Evolutionary conservation across 2,888 invertebrate species (phyloP).

Genomic region (Drosophila leonis): DNA sequence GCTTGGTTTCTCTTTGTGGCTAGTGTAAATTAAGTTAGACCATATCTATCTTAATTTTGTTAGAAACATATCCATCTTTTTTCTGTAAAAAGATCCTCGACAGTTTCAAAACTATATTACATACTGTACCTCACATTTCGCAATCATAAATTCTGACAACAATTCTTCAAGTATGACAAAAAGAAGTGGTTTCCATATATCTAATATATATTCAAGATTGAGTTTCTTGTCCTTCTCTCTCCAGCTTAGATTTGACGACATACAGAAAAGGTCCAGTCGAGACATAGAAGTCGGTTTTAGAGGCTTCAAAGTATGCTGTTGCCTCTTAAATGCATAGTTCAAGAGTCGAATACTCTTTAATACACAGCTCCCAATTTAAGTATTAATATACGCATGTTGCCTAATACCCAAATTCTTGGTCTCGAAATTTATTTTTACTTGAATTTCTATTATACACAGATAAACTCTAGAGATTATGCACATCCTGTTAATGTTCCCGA

Average conservation of each 20-base stretch:
- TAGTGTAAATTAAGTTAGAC: background rate
- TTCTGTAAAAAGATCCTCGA: background rate
- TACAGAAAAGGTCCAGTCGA: too few relatives aligned
- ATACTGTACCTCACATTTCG: too few relatives aligned
- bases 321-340: background rate
- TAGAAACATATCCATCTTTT: too few relatives aligned
- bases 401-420: background rate
- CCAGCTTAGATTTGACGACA: too few relatives aligned
- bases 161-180: background rate
- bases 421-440: conserved; percentile 2
- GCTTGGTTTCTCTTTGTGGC: background rate
- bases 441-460: background rate
- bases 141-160: too few relatives aligned
- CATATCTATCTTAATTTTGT: background rate
- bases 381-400: background rate
- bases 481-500: conserved; percentile 40
- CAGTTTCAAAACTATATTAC: background rate
- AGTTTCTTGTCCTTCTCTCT: background rate
- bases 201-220: background rate
- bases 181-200: background rate
- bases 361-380: background rate
- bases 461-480: conserved; percentile 29
- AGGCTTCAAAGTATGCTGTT: background rate
- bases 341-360: background rate
- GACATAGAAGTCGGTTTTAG: too few relatives aligned